These are phyloP conservation scores for Chaenocephalus aceratus DNA, from an alignment of 2,113 vertebrate genomes.

Conservation along the genomic window DNA sequence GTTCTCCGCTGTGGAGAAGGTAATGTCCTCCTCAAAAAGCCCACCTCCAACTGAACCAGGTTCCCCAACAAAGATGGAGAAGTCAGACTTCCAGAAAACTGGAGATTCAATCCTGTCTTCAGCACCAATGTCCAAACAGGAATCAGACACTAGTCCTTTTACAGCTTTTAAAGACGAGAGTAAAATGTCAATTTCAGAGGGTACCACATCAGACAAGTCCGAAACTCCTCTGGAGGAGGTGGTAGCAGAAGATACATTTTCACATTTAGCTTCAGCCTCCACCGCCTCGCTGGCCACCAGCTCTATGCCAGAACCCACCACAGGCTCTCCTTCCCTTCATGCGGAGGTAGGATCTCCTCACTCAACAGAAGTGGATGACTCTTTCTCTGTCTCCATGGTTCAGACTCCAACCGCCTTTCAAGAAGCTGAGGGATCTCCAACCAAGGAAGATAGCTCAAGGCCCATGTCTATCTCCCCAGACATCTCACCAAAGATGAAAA, in stretches of 20 bases:
- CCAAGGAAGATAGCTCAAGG: constrained; percentile 93
- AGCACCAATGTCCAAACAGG: constrained; percentile 75
- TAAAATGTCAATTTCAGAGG: constrained; percentile 99
- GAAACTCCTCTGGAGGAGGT: constrained; percentile 94
- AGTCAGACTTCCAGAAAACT: constrained; percentile 74
- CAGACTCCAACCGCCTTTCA: constrained; percentile 96
- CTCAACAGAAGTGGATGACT: constrained; percentile 97
- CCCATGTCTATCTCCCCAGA: constrained; percentile 99
- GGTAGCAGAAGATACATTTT: constrained; percentile 95
- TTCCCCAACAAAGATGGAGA: constrained; percentile 79
- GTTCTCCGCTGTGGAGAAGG: constrained; percentile 86
- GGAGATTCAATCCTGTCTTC: constrained; percentile 78
- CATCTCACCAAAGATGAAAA: constrained; percentile 92
- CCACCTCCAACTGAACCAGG: constrained; percentile 84
- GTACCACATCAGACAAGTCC: constrained; percentile 95
- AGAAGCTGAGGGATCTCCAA: constrained; percentile 94
- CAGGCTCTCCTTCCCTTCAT: constrained; percentile 95
- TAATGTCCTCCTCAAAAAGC: constrained; percentile 85
- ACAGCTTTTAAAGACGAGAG: constrained; percentile 93
- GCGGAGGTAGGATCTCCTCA: constrained; percentile 96
- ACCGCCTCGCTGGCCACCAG: constrained; percentile 96
- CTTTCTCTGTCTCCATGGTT: constrained; percentile 96
- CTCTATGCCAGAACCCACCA: constrained; percentile 95
- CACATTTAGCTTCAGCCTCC: constrained; percentile 95
- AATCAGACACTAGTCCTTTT: constrained; percentile 85